Evolutionary conservation across 2,888 invertebrate genomes (phyloP).

Genomic region (Alentia gelatinosa): DNA sequence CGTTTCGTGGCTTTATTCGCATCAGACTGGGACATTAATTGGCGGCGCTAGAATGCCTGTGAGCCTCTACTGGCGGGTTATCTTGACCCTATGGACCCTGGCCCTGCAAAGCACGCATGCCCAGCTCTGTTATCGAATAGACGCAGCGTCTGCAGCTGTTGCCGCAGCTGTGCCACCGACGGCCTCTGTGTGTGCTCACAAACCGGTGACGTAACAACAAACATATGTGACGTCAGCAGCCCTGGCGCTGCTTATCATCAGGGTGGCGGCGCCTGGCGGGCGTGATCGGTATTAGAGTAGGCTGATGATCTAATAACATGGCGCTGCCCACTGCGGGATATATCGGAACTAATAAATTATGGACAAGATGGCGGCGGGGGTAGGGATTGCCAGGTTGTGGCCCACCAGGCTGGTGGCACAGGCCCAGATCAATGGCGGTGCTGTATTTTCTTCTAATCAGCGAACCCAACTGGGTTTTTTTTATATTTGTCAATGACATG

Average conservation of each 20-base stretch:
- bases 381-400: neutral
- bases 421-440: no score
- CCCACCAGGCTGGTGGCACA: neutral
- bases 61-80: no score
- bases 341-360: constrained; percentile 7
- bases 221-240: neutral
- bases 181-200: neutral
- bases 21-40: no score
- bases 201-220: neutral
- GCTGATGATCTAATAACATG: neutral
- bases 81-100: neutral
- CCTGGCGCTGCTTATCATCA: neutral
- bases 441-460: no score
- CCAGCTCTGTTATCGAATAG: neutral
- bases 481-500: no score
- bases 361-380: neutral
- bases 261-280: neutral
- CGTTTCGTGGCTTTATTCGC: no score
- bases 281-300: constrained; percentile 3
- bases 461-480: no score
- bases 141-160: neutral
- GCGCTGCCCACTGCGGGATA: constrained; percentile 1
- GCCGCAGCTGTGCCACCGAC: neutral
- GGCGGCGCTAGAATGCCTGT: no score
- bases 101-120: no score